A percentile compares a stretch with the other conserved stretches of the same genome.
These are phyloP conservation scores for Triops cancriformis DNA, from an alignment of 1,140 invertebrate species.

Conservation along the genomic window DNA sequence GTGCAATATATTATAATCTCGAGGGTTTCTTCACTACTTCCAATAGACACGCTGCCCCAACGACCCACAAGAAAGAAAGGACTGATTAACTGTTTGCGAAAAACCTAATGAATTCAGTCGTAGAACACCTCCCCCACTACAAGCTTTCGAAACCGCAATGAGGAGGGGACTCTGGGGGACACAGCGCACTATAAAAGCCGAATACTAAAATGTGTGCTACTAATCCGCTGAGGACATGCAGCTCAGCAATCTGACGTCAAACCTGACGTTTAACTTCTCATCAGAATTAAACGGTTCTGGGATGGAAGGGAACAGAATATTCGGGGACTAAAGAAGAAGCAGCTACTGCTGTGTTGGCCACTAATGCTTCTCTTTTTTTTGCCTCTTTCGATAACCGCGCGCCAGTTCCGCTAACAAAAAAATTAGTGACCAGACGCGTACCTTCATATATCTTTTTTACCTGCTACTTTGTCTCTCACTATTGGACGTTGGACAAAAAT, in stretches of 20 bases:
- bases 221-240: not conserved
- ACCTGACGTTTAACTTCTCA: not conserved
- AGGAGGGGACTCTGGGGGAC: not conserved
- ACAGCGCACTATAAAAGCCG: not conserved
- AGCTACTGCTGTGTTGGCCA: not conserved
- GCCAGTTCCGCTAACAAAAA: not conserved
- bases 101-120: not conserved
- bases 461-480: not conserved
- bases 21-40: not conserved
- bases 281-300: not conserved
- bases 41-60: not conserved
- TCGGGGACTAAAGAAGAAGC: not conserved
- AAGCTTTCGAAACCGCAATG: not conserved
- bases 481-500: not conserved
- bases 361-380: not conserved
- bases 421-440: not conserved
- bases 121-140: too few species aligned
- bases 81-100: not conserved
- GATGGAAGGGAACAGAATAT: not conserved
- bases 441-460: not conserved
- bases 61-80: not conserved
- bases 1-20: not conserved
- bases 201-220: not conserved
- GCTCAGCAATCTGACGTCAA: slow-evolving; percentile 12
- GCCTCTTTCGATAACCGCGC: not conserved